Base-by-base conservation (phyloP, 2,113 vertebrate genomes). In the Hiodon alosoides region DNA sequence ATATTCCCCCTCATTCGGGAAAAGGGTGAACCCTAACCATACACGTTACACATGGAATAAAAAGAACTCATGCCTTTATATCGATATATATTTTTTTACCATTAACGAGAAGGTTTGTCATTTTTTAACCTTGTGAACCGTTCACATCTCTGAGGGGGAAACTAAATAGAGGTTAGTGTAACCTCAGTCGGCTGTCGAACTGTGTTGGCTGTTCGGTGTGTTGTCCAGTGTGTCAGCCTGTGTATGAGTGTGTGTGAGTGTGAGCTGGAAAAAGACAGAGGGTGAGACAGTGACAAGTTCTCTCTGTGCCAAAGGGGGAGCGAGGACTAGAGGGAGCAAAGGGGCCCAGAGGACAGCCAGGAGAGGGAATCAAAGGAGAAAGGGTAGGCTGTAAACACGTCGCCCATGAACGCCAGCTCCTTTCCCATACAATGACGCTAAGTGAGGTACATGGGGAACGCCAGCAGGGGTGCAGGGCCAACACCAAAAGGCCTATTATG, bases 341-440 rank as follows among this genome's bases (percentile, higher is more conserved):
- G 83, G 94, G 94, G 71, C 81, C 87, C 55, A 84, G 84, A 79
- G 94, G 94, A 80, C 91, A 90, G 83, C 87, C 93, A 83, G 95
- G 94, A 52, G 83, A 78, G 74, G 90, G 92, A 85, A 92, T 92
- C 83, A 95, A 95, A 90, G 95, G 94, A 87, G 92, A 96, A 81
- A 94, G 88, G 93, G 95, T 95, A 66, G 87, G 90, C 79, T 81
- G 60, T 89, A 91, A 89, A 89, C 84, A 76, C 46, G 71, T 68
- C 69, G 84, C 74, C 13, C 70, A 81, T 51, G 72, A 71, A 71
- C 79, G 79, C 74, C 54, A 8, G 17, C 52, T 77, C 82, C 81
- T n/a, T 77, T 73, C 55, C 66, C 78, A 74, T 79, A 80, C 82
- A 89, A 83, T 87, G 77, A 77, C 71, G 54, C 69, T 79, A 86